Evolutionary conservation across 2,797 vertebrate species (phyloP), one percentile per base, ranked within the genome.

Genomic region (Limnodromus scolopaceus): DNA sequence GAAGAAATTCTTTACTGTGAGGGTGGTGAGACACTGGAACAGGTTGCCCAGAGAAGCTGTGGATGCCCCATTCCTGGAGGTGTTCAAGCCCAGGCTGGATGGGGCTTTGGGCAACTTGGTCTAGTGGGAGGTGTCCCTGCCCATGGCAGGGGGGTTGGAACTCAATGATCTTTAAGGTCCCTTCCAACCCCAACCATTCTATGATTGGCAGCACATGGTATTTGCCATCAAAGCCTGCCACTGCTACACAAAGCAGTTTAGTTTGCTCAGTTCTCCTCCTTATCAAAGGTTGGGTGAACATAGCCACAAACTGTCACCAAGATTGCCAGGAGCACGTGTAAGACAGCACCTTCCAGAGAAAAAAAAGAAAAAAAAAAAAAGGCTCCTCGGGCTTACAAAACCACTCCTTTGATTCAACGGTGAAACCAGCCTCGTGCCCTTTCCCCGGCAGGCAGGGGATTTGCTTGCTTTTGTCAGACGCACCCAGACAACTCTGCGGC

Each of bases 391-490:
- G 28, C 55, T 70, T 69, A 87, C 39, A n/a, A 39, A 84, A 48
- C 22, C 2, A 0, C 23, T 74, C 19, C 41, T 87, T 65, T n/a
- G 28, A 41, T 48, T 68, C 15, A 89, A 45, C 24, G 32, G 22
- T 9, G 27, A 41, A 25, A 38, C 49, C 66, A 79, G 53, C 32
- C 39, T 89, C 23, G 51, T 0, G 0, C 34, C 63, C 18, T 36
- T 55, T 76, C 57, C 27, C 8, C 32, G 32, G 22, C 34, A 79
- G 55, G n/a, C 45, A 65, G 45, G 18, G 36, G n/a, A 74, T 83
- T 82, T 89, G 30, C 57, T 68, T 32, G 39, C 34, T 64, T 92
- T 74, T 75, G 58, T 51, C 38, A 82, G n/a, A 60, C 1, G n/a
- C 13, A 34, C 53, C 4, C 64, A 70, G 84, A 39, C 10, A 49